Percentiles rank a stretch among this genome's conserved stretches.
Conservation (phyloP, 1,140 invertebrate species). For the Platorchestia sp. region DNA sequence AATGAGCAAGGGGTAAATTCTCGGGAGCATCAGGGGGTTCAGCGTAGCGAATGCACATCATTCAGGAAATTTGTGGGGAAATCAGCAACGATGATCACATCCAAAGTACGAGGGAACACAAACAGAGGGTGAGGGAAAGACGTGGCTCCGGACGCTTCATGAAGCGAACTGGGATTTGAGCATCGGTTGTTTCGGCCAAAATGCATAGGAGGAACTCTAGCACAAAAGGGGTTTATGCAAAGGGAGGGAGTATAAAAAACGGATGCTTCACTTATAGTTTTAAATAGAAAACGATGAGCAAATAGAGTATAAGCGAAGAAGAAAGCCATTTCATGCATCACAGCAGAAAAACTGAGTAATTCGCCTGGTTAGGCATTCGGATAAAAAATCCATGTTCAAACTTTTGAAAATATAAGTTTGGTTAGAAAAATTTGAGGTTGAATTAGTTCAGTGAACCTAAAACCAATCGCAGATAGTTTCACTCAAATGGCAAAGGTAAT, state of each 20-base stretch:
- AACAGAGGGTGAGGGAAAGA: not conserved
- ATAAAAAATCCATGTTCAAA: too few relatives aligned
- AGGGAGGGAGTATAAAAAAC: not conserved
- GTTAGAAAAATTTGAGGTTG: too few relatives aligned
- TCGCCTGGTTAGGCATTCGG: too few relatives aligned
- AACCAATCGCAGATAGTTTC: not conserved
- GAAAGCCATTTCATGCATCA: not conserved
- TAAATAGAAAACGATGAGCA: not conserved
- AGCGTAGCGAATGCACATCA: not conserved
- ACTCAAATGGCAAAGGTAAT: not conserved
- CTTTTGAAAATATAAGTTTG: too few relatives aligned
- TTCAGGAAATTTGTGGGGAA: not conserved
- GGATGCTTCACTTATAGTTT: not conserved
- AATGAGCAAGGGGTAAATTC: not conserved
- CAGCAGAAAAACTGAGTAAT: not conserved
- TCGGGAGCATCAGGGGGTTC: not conserved
- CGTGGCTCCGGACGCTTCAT: not conserved
- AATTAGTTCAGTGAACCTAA: not conserved
- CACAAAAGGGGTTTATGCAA: not conserved
- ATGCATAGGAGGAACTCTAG: not conserved
- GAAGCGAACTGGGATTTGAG: not conserved
- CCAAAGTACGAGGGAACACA: not conserved
- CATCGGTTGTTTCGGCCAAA: not conserved
- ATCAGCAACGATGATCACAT: not conserved
- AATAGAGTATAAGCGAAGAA: not conserved